Evolutionary conservation across 2,888 invertebrate species (phyloP), one percentile per base, ranked within the genome.

Genomic region (Drosophila kokeensis): DNA sequence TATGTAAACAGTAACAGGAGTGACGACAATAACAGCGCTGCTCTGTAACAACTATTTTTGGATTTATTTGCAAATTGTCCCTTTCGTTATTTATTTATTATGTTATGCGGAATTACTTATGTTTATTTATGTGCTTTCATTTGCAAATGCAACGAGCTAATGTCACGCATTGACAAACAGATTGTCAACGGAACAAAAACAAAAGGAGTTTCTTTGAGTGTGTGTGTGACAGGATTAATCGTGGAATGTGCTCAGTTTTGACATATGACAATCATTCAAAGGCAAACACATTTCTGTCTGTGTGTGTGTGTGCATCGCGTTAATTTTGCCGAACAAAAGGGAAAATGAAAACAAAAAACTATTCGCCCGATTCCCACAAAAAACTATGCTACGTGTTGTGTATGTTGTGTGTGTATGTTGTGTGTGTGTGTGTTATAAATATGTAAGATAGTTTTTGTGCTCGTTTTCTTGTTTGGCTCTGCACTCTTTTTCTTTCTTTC

Each of bases 251-350:
- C 62, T 73, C 77, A 76, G 70, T 76, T 81, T 75, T 74, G 86
- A 83, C 90, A 90, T 87, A 77, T 84, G 86, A 74, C 87, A 71
- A 80, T 87, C 82, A 73, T 75, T 83, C 81, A 82, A 89, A 78
- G 68, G 67, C 60, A 68, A 69, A 78, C 42, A 24, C 45, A 15
- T 45, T 45, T 45, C 45, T 15, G 8, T 45, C 15, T 73, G 60
- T 76, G 54, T 52, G 60, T 15, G 36, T 38, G 29, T 55, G 55
- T 55, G 29, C 57, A 57, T 27, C 27, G 57, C 30, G 40, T 29
- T 57, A 42, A 42, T 21, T 29, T 42, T 57, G 10, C n/a, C 57
- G 10, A 57, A 57, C 30, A 36, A 27, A 68, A 32, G 30, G 27
- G n/a, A 50, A 59, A 60, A 55, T 49, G n/a, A 59, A 40, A 42